Evolutionary conservation across 37 sponge, comb jelly and placozoan genomes (phyloP).

Genomic region (Diacarnus erythraeanus): DNA sequence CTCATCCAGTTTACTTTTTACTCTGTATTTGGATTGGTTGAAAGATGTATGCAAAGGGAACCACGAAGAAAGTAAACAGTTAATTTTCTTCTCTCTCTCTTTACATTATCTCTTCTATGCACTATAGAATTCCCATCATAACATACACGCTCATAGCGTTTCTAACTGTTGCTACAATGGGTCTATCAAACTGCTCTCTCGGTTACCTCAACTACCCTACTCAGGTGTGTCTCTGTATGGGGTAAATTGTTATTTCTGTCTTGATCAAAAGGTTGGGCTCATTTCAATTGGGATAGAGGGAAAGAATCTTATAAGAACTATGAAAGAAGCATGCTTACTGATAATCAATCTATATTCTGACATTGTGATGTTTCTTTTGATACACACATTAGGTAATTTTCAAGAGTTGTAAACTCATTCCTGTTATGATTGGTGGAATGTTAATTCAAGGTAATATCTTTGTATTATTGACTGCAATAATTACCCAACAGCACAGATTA

Average conservation of each 20-base stretch:
- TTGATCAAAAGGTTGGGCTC: no score
- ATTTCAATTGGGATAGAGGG: no score
- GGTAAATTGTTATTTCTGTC: no score
- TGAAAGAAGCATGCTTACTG: no score
- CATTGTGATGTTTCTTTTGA: no score
- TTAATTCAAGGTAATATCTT: conserved; percentile 84
- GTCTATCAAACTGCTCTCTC: conserved; percentile 79
- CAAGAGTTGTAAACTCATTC: conserved; percentile 88
- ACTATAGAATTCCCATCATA: conserved; percentile 51
- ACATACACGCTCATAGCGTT: conserved; percentile 60
- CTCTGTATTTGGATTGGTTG: conserved; percentile 49
- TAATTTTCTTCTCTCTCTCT: background rate
- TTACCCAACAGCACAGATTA: no score
- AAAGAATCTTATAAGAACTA: no score
- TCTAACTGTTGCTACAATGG: conserved; percentile 84
- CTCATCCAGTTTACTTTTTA: conserved; percentile 79
- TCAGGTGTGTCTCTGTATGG: no score
- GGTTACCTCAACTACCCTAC: conserved; percentile 91
- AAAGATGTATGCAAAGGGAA: conserved; percentile 32
- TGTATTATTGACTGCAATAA: no score
- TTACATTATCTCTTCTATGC: background rate
- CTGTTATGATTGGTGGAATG: conserved; percentile 88
- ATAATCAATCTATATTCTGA: no score
- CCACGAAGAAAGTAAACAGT: conserved; percentile 10
- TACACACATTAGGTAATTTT: conserved; percentile 84